A percentile compares a stretch with the other conserved stretches of the same genome.
Evolutionary conservation across 1,140 invertebrate species (phyloP).

Genomic region (Phymorhynchus buccinoides): DNA sequence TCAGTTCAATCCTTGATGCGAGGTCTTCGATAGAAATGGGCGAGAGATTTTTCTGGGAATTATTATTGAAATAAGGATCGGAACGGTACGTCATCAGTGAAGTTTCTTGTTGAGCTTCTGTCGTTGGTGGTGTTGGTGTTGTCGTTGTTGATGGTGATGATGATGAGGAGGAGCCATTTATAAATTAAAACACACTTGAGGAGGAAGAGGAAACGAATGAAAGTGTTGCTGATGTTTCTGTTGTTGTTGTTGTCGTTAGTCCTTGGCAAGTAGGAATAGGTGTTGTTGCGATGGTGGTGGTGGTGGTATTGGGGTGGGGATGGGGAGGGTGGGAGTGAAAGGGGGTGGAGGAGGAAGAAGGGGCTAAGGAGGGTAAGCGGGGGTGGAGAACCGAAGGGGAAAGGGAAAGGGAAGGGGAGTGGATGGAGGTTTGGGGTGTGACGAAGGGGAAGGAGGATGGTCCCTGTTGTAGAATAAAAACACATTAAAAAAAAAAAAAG

Average conservation of each 20-base stretch:
- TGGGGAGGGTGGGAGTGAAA: neutral
- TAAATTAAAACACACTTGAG: no score
- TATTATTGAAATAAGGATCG: neutral
- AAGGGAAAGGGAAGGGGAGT: neutral
- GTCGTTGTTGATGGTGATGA: neutral
- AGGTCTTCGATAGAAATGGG: neutral
- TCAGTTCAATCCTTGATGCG: neutral
- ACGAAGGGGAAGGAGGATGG: neutral
- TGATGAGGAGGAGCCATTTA: no score
- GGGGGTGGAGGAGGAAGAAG: neutral
- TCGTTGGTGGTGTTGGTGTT: neutral
- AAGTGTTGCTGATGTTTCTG: no score
- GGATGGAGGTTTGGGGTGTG: neutral
- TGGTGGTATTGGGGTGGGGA: neutral
- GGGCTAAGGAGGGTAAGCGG: neutral
- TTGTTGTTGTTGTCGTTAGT: neutral
- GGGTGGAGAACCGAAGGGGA: neutral
- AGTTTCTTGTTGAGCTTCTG: neutral
- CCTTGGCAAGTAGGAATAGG: neutral
- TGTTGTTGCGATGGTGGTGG: neutral
- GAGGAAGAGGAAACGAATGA: no score
- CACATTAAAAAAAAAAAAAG: no score
- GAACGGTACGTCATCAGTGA: neutral
- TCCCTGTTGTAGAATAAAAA: no score
- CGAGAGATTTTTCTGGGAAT: neutral